A percentile compares a stretch with the other conserved stretches of the same genome.
Conservation (phyloP, 2,797 vertebrate genomes). For the Pipistrellus kuhlii region DNA sequence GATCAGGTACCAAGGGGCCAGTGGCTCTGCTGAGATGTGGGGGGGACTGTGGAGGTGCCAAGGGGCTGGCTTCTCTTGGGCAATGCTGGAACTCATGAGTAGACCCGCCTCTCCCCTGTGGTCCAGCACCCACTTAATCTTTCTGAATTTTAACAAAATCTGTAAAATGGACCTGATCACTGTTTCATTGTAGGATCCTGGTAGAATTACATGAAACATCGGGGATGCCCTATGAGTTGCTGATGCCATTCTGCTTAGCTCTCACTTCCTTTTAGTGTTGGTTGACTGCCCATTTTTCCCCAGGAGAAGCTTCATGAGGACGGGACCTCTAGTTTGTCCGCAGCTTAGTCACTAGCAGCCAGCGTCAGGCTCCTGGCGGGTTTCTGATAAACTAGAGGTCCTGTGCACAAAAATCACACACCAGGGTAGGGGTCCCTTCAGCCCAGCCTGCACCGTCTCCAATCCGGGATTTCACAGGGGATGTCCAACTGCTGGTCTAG, state of each 20-base stretch:
- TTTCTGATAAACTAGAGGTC: not conserved
- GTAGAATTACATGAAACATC: accelerated
- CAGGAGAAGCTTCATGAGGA: not conserved
- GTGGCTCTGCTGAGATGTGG: not conserved
- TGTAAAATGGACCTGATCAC: not conserved
- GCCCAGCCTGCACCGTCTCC: no score
- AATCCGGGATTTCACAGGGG: no score
- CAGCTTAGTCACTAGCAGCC: not conserved
- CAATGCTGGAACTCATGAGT: accelerated
- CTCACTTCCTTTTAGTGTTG: accelerated
- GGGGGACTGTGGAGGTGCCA: not conserved
- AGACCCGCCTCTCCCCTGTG: not conserved
- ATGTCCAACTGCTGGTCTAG: no score
- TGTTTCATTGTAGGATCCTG: not conserved
- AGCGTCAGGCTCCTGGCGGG: not conserved
- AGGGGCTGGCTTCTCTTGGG: not conserved
- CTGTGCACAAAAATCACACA: no score
- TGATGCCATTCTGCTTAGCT: accelerated
- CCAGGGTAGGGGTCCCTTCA: no score
- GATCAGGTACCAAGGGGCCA: not conserved
- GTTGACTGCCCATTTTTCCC: not conserved
- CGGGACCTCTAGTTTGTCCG: not conserved
- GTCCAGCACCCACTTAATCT: not conserved
- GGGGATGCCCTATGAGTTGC: accelerated
- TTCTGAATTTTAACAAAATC: not conserved